A percentile compares a stretch with the other conserved stretches of the same genome.
Conservation (phyloP, 2,113 vertebrate species). For the Gadus macrocephalus region DNA sequence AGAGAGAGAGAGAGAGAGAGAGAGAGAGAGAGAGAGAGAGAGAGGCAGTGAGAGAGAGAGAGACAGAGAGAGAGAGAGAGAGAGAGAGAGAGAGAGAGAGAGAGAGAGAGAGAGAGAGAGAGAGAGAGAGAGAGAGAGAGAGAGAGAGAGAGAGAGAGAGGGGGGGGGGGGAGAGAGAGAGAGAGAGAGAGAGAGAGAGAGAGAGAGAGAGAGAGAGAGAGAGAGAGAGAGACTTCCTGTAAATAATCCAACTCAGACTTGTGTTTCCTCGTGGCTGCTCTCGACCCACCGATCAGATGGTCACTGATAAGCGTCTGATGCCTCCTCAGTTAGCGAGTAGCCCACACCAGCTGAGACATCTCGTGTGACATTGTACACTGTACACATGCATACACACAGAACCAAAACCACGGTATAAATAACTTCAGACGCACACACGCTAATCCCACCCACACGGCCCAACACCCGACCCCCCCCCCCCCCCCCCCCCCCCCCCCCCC, state of each 20-base stretch:
- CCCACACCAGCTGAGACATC: constrained; percentile 53
- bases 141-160: too few species aligned
- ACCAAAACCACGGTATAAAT: neutral
- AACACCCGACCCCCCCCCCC: neutral
- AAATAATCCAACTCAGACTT: neutral
- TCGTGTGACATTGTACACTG: constrained; percentile 21
- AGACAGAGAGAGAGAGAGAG: too few species aligned
- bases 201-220: too few species aligned
- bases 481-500: neutral
- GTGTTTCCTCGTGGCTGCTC: neutral
- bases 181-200: too few species aligned
- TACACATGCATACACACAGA: constrained; percentile 23
- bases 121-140: too few species aligned
- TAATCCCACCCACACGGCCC: neutral
- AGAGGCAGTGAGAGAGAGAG: too few species aligned
- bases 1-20: too few species aligned
- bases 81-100: too few species aligned
- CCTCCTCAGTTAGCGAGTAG: constrained; percentile 19
- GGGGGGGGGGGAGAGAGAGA: too few species aligned
- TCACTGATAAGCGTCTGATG: neutral
- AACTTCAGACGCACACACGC: neutral
- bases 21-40: too few species aligned
- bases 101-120: too few species aligned
- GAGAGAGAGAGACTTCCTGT: neutral
- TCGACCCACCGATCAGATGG: neutral